Conservation (phyloP, 2,888 invertebrate genomes). For the Ectemnius lituratus region DNA sequence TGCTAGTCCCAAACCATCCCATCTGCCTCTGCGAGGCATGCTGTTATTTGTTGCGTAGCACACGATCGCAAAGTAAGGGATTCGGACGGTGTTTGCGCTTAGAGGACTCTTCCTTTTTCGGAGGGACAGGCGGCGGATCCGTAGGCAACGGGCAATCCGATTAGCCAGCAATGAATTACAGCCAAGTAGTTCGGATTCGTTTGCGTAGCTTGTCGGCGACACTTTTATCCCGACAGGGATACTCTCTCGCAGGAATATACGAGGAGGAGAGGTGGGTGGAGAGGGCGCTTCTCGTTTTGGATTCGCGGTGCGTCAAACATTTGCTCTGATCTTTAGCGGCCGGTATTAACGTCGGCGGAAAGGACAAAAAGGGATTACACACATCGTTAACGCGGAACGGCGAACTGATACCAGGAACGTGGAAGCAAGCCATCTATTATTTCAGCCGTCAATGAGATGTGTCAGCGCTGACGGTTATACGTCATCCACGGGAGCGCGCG, state of each 20-base stretch:
- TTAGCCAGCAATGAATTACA: constrained; percentile 2
- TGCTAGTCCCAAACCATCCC: constrained; percentile 15
- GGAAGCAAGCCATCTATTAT: constrained; percentile 64
- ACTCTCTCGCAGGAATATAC: too few relatives aligned
- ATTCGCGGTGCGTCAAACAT: constrained; percentile 36
- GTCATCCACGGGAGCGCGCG: constrained; percentile 57
- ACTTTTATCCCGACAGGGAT: constrained; percentile 2
- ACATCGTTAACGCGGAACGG: constrained; percentile 53
- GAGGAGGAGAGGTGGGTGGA: background rate
- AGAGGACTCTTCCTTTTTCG: background rate
- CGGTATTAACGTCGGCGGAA: constrained; percentile 39
- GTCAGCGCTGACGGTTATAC: constrained; percentile 63
- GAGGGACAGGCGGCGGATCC: background rate
- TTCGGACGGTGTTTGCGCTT: background rate
- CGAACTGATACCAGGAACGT: constrained; percentile 43
- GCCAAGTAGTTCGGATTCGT: constrained; percentile 7
- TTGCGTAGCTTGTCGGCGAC: background rate
- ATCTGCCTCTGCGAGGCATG: constrained; percentile 25
- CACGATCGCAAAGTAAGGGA: background rate
- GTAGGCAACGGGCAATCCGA: constrained; percentile 1
- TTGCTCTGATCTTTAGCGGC: constrained; percentile 47
- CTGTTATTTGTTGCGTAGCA: background rate
- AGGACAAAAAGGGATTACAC: constrained; percentile 55
- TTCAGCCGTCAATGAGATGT: constrained; percentile 64
- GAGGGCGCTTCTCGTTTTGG: background rate